phyloP scores from a whole-genome alignment of 1,140 invertebrate genomes.

The Neodiprion lecontei region DNA sequence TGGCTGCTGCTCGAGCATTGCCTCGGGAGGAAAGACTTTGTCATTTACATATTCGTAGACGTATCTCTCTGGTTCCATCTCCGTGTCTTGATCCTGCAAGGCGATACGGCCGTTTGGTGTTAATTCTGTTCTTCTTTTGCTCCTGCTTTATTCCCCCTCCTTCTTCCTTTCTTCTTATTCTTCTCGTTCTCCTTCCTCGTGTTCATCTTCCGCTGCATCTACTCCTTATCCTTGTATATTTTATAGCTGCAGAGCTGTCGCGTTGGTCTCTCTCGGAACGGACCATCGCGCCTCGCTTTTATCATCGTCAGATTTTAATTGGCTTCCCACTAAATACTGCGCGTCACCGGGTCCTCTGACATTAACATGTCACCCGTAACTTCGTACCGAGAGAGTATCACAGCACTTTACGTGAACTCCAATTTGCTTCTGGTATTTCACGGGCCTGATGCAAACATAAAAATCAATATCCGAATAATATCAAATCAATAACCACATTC shows the following conservation, averaged over 20 bases:
- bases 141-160: neutral
- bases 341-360: neutral
- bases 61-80: constrained; percentile 1
- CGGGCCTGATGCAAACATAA: too few relatives aligned
- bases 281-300: neutral
- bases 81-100: neutral
- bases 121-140: neutral
- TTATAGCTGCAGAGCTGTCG: too few relatives aligned
- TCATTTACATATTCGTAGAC: neutral
- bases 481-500: too few relatives aligned
- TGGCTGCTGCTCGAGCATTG: too few relatives aligned
- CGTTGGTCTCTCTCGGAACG: too few relatives aligned
- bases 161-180: neutral
- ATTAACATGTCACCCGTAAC: neutral
- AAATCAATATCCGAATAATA: too few relatives aligned
- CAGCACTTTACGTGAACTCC: too few relatives aligned
- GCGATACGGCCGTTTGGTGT: neutral
- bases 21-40: neutral
- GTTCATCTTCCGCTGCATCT: too few relatives aligned
- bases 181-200: neutral
- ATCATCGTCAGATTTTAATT: neutral
- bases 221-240: too few relatives aligned
- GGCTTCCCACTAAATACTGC: neutral
- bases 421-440: too few relatives aligned
- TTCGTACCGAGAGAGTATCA: neutral